Evolutionary conservation across 2,113 vertebrate species (phyloP).

Genomic region (Poecilia latipinna): DNA sequence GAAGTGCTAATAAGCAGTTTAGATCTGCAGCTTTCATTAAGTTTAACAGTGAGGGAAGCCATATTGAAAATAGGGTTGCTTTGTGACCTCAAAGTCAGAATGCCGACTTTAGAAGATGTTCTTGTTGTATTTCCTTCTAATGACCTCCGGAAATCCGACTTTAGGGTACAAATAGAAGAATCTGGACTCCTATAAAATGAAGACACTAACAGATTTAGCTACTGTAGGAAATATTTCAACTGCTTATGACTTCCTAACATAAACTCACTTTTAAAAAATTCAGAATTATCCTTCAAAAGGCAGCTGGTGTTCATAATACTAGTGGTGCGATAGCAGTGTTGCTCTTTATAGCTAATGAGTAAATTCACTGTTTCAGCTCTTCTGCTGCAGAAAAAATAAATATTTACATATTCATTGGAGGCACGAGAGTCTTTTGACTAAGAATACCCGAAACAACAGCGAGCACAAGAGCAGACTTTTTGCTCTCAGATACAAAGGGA

Average conservation of each 20-base stretch:
- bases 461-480: constrained; percentile 57
- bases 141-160: neutral
- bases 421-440: constrained; percentile 56
- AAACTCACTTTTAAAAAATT: neutral
- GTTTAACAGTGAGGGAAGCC: neutral
- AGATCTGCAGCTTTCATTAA: no score
- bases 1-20: no score
- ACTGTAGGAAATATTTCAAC: neutral
- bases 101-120: neutral
- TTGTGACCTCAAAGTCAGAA: neutral
- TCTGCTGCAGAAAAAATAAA: constrained; percentile 21
- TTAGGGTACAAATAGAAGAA: neutral
- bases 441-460: constrained; percentile 55
- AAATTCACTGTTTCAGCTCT: constrained; percentile 31
- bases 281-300: neutral
- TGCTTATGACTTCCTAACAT: neutral
- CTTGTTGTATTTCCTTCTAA: neutral
- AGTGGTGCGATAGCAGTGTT: constrained; percentile 8
- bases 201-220: neutral
- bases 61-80: neutral
- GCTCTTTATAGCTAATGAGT: constrained; percentile 43
- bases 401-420: constrained; percentile 60
- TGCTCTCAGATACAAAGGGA: constrained; percentile 73
- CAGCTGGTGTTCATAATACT: constrained; percentile 34
- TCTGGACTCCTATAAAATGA: neutral